Evolutionary conservation across 2,113 vertebrate species (phyloP).

Genomic region (Urocolius indicus): DNA sequence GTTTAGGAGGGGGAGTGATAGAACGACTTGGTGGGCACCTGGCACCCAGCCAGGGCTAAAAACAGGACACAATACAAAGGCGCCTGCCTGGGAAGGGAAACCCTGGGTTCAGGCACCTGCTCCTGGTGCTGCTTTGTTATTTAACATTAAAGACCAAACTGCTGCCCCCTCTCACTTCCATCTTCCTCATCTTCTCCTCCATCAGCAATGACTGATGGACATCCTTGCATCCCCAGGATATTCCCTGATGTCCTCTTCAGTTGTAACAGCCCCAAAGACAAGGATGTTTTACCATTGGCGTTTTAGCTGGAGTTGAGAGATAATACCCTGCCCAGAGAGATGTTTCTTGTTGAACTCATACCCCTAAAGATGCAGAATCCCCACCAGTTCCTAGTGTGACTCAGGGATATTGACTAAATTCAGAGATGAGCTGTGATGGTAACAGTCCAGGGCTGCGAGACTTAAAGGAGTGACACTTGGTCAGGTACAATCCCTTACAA

Average conservation of each 20-base stretch:
- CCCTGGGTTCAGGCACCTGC: neutral
- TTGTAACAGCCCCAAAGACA: neutral
- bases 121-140: neutral
- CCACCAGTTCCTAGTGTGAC: neutral
- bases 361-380: neutral
- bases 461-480: neutral
- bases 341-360: neutral
- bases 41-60: no score
- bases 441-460: neutral
- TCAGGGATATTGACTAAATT: neutral
- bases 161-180: neutral
- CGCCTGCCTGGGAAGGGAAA: neutral
- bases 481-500: neutral
- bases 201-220: neutral
- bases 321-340: neutral
- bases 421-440: neutral
- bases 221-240: neutral
- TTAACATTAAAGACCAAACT: neutral
- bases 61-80: neutral
- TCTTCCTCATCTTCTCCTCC: neutral
- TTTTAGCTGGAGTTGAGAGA: neutral
- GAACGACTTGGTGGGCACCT: no score
- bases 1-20: no score
- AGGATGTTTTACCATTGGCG: accelerated
- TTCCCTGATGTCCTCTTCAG: neutral